Evolutionary conservation across 1,140 invertebrate species (phyloP), one percentile per base, ranked within the genome.

Genomic region (Halesus radiatus): DNA sequence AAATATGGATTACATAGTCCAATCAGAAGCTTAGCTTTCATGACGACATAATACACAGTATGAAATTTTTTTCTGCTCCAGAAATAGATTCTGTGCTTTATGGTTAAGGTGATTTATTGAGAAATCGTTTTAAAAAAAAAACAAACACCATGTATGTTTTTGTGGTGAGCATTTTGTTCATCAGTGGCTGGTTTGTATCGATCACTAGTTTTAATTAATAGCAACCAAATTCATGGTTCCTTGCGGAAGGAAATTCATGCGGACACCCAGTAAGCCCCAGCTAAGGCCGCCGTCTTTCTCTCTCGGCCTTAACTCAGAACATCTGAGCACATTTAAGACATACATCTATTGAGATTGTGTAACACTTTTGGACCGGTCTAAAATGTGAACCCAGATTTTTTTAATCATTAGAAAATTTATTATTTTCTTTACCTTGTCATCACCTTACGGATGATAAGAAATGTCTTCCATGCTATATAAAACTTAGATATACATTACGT

Each of bases 321-420:
- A 64, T 64, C 16, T 64, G 26, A 64, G 62, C 56, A 60, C 62
- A 64, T 64, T 64, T 64, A 64, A 64, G 62, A 26, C 62, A 26
- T 29, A 15, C 22, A 29, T 7, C 62, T 64, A 64, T 64, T 26
- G 26, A 64, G 62, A 64, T 64, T 64, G 22, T 26, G 26, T 26
- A 64, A 64, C 62, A 64, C 62, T 1, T 56, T 56, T 1, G 18
- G 3, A 22, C 62, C 26, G 3, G 26, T 2, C 6, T 3, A 32
- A 8, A 10, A n/a, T n/a, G n/a, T n/a, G n/a, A n/a, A n/a, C n/a
- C n/a, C n/a, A 7, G 0, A 7, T 7, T 20, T 3, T 54, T 54
- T 20, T n/a, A n/a, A 20, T 20, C 1, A 18, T 60, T 60, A 4
- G 6, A 22, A 22, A 23, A 60, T 6, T 3, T 60, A 23, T 23